A percentile compares a stretch with the other conserved stretches of the same genome.
Conservation (phyloP, 2,888 invertebrate species). For the Harpalus rubripes region DNA sequence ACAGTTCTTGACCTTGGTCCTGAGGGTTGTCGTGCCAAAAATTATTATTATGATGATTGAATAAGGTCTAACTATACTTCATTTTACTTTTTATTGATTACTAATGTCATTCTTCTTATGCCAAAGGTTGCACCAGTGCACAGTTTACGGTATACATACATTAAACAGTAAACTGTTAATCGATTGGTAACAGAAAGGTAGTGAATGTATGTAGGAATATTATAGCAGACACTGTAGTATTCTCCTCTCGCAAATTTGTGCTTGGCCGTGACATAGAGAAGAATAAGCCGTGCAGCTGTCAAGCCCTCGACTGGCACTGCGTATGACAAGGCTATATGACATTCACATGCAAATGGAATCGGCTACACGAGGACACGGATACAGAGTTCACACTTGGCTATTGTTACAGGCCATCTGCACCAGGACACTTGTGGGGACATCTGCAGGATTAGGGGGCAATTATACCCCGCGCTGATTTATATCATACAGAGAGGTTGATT, state of each 20-base stretch:
- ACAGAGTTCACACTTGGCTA: not conserved
- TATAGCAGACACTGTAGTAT: no score
- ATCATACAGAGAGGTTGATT: not conserved
- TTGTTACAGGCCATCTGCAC: constrained; percentile 1
- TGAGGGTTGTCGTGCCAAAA: no score
- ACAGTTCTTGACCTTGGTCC: no score
- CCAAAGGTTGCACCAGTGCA: no score
- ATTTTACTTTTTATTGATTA: no score
- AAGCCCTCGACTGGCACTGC: constrained; percentile 44
- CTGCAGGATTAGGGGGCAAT: not conserved
- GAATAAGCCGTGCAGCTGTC: constrained; percentile 62
- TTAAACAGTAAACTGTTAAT: no score
- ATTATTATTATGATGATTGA: no score
- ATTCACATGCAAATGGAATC: constrained; percentile 64
- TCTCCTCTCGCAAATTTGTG: not conserved
- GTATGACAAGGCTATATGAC: constrained; percentile 45
- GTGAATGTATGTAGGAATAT: no score
- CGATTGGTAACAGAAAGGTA: no score
- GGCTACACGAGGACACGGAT: constrained; percentile 42
- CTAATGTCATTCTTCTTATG: no score
- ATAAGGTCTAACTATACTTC: no score
- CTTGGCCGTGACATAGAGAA: constrained; percentile 32
- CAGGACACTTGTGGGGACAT: constrained; percentile 4
- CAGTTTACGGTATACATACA: no score
- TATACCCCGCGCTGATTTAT: not conserved